Base-by-base conservation (phyloP, 2,797 vertebrate species). In the Setipinna tenuifilis region DNA sequence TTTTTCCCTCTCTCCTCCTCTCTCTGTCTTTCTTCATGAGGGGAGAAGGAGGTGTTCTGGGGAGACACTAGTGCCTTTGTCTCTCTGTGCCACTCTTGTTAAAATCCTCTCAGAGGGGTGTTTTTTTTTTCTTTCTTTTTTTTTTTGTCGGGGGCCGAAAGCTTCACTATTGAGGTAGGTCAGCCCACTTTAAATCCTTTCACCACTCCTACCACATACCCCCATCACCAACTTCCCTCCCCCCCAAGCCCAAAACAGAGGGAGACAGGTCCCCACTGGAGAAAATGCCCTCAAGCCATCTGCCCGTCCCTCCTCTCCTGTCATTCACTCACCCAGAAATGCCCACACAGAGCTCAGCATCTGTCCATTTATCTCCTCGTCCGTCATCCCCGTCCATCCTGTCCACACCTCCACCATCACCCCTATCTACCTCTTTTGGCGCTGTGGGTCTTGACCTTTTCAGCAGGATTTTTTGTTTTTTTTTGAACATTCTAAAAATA, bases 51-150 rank as follows among this genome's bases (percentile, higher is more conserved):
- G 17, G 19, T 35, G 17, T 35, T 44, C 35, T 78, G 6, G 75
- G 44, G 86, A 90, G 86, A 94, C 92, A 93, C 88, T 90, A 87
- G 83, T 87, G 88, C 89, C 90, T 93, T 93, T 95, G 92, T 92
- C 17, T 78, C 35, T 78, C 54, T 62, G 81, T 84, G 88, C 86
- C 88, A 84, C 89, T 89, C 85, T 90, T 89, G 87, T 92, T 88
- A 88, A n/a, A 90, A 90, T 91, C 88, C 58, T 87, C 83, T 84
- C 87, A 88, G 87, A 88, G 87, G 83, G 87, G 87, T 85, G 59
- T 87, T 88, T 89, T 71, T 71, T 54, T 7, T n/a, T n/a, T n/a
- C n/a, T n/a, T n/a, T n/a, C n/a, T n/a, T n/a, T n/a, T n/a, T 71
- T 71, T 17, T 14, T 16, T 31, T 78, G 71, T 78, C 35, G 7